Percentiles rank a stretch among this genome's conserved stretches.
Conservation (phyloP, 1,140 invertebrate genomes). For the Leptopilina clavipes region DNA sequence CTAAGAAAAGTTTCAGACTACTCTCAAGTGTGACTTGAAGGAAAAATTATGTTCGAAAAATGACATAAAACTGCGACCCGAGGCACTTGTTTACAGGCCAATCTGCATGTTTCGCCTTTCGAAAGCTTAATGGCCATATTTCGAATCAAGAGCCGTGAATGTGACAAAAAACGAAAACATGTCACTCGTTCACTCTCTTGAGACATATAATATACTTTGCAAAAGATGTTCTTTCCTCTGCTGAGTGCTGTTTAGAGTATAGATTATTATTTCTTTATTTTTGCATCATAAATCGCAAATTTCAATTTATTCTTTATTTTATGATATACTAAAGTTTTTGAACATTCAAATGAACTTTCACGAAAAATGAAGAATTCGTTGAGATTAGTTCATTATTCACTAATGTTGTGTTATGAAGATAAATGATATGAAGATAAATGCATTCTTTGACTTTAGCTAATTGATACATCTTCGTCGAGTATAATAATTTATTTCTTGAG, state of each 20-base stretch:
- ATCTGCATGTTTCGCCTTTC: constrained; percentile 53
- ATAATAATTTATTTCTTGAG: constrained; percentile 15
- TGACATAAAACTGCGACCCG: constrained; percentile 49
- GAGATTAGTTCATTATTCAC: too few species aligned
- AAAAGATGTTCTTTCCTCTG: not conserved
- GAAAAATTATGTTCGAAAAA: constrained; percentile 47
- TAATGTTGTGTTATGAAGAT: too few species aligned
- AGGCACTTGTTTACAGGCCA: constrained; percentile 55
- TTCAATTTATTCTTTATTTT: too few species aligned
- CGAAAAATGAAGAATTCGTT: too few species aligned
- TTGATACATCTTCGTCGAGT: not conserved
- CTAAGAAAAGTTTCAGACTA: not conserved
- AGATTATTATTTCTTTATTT: too few species aligned
- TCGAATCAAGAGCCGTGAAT: constrained; percentile 55
- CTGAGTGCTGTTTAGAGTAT: too few species aligned
- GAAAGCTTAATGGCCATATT: constrained; percentile 57
- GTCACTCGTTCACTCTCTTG: constrained; percentile 50
- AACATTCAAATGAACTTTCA: too few species aligned
- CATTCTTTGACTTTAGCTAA: not conserved
- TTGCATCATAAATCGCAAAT: too few species aligned
- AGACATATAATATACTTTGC: constrained; percentile 43
- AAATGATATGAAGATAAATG: not conserved
- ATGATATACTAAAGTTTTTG: too few species aligned
- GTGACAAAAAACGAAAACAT: constrained; percentile 60
- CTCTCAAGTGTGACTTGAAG: constrained; percentile 40